These are phyloP conservation scores for Mycetomoellerius zeteki DNA, from an alignment of 1,140 invertebrate species.

Conservation along the genomic window DNA sequence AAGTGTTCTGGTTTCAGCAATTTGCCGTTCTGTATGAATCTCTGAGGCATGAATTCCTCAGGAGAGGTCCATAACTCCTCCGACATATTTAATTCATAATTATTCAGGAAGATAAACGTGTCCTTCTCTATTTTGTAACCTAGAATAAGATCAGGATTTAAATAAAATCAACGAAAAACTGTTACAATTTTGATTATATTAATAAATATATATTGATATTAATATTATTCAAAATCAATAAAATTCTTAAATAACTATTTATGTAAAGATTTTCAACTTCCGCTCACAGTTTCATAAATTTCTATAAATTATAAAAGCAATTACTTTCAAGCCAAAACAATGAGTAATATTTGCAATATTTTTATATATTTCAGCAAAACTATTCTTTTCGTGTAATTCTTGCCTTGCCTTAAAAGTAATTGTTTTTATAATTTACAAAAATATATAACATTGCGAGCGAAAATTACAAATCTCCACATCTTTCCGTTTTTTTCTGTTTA, in stretches of 20 bases:
- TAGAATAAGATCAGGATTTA: constrained; percentile 64
- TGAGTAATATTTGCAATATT: too few relatives aligned
- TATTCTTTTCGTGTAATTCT: too few relatives aligned
- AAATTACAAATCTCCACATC: too few relatives aligned
- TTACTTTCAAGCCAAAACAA: neutral
- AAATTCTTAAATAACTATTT: neutral
- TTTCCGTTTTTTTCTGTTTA: neutral
- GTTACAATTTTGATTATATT: neutral
- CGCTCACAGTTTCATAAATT: neutral
- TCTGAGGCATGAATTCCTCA: constrained; percentile 88
- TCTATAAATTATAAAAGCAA: neutral
- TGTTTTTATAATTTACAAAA: too few relatives aligned
- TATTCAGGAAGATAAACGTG: constrained; percentile 95
- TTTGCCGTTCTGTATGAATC: constrained; percentile 90
- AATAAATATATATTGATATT: neutral
- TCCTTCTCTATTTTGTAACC: constrained; percentile 92
- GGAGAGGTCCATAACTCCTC: constrained; percentile 90
- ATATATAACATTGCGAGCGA: too few relatives aligned
- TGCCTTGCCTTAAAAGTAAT: too few relatives aligned
- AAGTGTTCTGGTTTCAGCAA: constrained; percentile 90
- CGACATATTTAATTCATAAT: constrained; percentile 94
- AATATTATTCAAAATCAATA: neutral
- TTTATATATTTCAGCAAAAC: too few relatives aligned
- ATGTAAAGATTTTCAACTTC: neutral
- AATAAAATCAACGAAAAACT: neutral